Evolutionary conservation across 2,113 vertebrate species (phyloP).

Genomic region (Cromileptes altivelis): DNA sequence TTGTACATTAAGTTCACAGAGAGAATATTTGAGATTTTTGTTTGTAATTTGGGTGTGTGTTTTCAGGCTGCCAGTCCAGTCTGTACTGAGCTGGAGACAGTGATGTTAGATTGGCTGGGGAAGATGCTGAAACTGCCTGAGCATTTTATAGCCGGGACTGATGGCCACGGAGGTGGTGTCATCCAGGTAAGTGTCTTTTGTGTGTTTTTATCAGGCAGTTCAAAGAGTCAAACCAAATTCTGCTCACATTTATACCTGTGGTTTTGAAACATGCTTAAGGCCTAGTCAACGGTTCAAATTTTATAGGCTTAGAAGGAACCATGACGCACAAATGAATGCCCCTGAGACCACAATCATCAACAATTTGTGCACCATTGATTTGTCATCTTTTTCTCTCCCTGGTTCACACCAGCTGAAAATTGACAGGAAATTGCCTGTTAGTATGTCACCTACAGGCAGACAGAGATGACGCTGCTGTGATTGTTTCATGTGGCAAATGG

Average conservation of each 20-base stretch:
- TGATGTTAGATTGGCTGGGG: conserved; percentile 97
- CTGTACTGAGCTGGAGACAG: conserved; percentile 96
- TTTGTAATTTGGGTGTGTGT: not conserved
- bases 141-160: conserved; percentile 89
- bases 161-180: conserved; percentile 92
- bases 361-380: conserved; percentile 78
- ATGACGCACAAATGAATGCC: not conserved
- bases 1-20: not conserved
- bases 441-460: conserved; percentile 55
- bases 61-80: conserved; percentile 93
- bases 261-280: not conserved
- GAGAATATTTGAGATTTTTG: not conserved
- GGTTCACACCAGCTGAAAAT: conserved; percentile 65
- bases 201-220: not conserved
- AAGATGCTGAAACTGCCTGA: conserved; percentile 93
- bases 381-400: conserved; percentile 22
- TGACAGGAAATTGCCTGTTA: conserved; percentile 83
- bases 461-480: conserved; percentile 34
- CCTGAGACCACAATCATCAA: conserved; percentile 28
- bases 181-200: conserved; percentile 89
- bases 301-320: not conserved
- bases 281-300: not conserved
- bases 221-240: not conserved
- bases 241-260: not conserved
- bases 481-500: conserved; percentile 67